phyloP scores from a whole-genome alignment of 1,140 invertebrate species.

The Temnothorax longispinosus region DNA sequence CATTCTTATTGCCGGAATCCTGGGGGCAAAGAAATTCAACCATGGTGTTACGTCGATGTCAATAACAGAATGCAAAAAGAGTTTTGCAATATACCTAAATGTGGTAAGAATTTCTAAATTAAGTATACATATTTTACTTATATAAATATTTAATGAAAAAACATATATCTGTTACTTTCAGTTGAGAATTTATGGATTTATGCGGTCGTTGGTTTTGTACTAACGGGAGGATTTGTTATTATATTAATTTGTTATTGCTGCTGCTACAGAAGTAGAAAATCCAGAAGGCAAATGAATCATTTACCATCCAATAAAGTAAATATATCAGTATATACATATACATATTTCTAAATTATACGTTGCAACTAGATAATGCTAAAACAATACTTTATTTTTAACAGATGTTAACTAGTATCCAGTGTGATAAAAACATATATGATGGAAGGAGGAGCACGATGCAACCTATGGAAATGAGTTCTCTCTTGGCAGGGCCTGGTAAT shows the following conservation, averaged over 20 bases:
- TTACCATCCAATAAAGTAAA: conserved; percentile 83
- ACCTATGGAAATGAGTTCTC: conserved; percentile 92
- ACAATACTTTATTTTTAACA: conserved; percentile 63
- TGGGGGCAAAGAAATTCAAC: conserved; percentile 90
- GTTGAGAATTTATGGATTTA: conserved; percentile 87
- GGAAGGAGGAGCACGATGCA: conserved; percentile 87
- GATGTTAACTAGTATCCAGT: conserved; percentile 83
- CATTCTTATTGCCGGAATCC: conserved; percentile 98
- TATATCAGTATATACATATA: neutral
- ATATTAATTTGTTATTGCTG: conserved; percentile 83
- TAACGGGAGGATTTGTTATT: conserved; percentile 85
- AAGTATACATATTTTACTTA: neutral
- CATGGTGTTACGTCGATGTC: conserved; percentile 96
- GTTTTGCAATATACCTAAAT: conserved; percentile 94
- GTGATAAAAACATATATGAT: conserved; percentile 92
- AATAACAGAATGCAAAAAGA: conserved; percentile 89
- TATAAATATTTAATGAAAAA: neutral
- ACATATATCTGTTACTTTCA: conserved; percentile 70
- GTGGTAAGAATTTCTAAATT: conserved; percentile 80
- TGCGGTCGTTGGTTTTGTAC: conserved; percentile 85
- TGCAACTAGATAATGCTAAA: neutral
- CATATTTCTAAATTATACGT: conserved; percentile 5
- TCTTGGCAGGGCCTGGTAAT: conserved; percentile 88
- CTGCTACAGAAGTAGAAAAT: conserved; percentile 82
- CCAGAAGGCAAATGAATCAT: conserved; percentile 80